Base-by-base conservation (phyloP, 2,113 vertebrate species). In the Lophochroa leadbeateri region DNA sequence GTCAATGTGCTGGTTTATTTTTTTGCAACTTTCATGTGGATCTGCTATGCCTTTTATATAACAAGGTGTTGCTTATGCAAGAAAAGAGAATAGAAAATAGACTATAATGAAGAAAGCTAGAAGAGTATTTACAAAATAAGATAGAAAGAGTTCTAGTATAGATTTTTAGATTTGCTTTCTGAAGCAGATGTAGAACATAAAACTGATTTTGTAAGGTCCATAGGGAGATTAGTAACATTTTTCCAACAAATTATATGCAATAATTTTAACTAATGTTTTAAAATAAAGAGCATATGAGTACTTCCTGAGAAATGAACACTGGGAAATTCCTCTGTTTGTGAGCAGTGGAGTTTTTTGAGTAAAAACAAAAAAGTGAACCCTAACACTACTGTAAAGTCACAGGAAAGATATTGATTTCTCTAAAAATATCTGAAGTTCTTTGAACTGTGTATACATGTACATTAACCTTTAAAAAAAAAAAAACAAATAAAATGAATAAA, bases 381-480 rank as follows among this genome's bases (percentile, higher is more conserved):
- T 83, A 79, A 68, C 74, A 61, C 12, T 53, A 21, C 72, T 84
- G 74, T 91, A 49, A 94, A 89, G 65, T 88, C 63, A 39, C 86
- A 89, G 78, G 57, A 46, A 96, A 84, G 67, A 82, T 97, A 96
- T 89, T 94, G 96, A 97, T 95, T 97, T 95, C 61, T 94, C 95
- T 96, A 96, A 97, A 97, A 96, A 96, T 96, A 94, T 31, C 94
- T 76, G 16, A 82, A 94, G 81, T 96, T 95, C 91, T 85, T 89
- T 96, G 96, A 96, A 94, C 96, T 95, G 88, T 91, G 68, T 86
- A 61, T 92, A 69, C 82, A 67, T 70, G 86, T 82, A 94, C 96
- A 58, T 85, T 87, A 94, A 97, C 96, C 91, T 96, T 95, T 84
- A 39, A 58, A 58, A 63, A 82, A 58, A 63, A 82, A 88, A 90